A percentile compares a stretch with the other conserved stretches of the same genome.
phyloP scores from a whole-genome alignment of 1,140 invertebrate genomes.

The Euwallacea fornicatus region DNA sequence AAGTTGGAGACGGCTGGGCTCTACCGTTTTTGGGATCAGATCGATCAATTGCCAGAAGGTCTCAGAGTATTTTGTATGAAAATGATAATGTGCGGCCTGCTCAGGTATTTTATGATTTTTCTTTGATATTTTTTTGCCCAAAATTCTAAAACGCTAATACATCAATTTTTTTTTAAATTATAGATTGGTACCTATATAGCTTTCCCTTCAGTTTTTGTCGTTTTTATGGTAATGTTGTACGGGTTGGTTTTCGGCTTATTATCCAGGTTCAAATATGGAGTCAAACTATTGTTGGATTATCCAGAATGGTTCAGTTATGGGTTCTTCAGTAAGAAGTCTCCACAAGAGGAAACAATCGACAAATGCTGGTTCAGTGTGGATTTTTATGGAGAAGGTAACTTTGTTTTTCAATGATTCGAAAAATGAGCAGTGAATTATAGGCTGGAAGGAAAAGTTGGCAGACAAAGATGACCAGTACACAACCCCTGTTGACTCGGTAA shows the following conservation, averaged over 20 bases:
- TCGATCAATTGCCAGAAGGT: constrained; percentile 72
- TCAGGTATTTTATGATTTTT: constrained; percentile 51
- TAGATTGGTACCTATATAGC: constrained; percentile 63
- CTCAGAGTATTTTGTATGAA: constrained; percentile 74
- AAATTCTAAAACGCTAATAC: too few species aligned
- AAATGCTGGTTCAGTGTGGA: constrained; percentile 66
- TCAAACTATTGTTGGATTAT: constrained; percentile 49
- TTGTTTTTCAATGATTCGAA: neutral
- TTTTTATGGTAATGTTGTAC: constrained; percentile 59
- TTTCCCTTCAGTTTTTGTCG: constrained; percentile 54
- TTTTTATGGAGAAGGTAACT: constrained; percentile 70
- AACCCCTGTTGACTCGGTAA: constrained; percentile 65
- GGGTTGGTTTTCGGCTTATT: constrained; percentile 67
- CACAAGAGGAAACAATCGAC: constrained; percentile 64
- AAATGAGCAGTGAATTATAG: constrained; percentile 48
- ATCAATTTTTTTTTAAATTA: too few species aligned
- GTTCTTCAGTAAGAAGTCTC: constrained; percentile 66
- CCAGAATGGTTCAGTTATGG: constrained; percentile 76
- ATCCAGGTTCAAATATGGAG: constrained; percentile 64
- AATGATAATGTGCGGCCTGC: constrained; percentile 70
- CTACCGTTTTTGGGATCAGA: constrained; percentile 80
- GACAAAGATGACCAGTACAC: constrained; percentile 65
- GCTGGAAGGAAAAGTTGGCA: constrained; percentile 72
- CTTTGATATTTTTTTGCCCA: too few species aligned
- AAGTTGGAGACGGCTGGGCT: constrained; percentile 66